Evolutionary conservation across 37 sponge, comb jelly and placozoan species (phyloP).

Genomic region (Aplysina aerophoba): DNA sequence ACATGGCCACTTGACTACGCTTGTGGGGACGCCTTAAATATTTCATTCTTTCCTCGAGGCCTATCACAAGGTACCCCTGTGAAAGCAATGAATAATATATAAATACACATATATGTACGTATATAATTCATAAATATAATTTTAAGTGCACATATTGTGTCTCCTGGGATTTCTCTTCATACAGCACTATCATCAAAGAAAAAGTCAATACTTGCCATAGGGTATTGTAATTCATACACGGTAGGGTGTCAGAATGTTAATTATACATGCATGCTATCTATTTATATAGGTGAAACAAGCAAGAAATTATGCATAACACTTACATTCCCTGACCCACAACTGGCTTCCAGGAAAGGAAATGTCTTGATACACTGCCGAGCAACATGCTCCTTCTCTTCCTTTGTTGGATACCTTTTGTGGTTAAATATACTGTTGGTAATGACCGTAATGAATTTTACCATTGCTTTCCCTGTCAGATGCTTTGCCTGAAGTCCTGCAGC

Average conservation of each 20-base stretch:
- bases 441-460: slow-evolving; percentile 12
- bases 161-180: too few species aligned
- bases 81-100: background rate
- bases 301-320: background rate
- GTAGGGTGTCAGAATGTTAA: background rate
- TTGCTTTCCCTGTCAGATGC: background rate
- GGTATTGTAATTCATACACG: too few species aligned
- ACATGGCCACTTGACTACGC: background rate
- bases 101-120: too few species aligned
- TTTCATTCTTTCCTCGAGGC: background rate
- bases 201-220: too few species aligned
- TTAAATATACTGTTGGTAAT: background rate
- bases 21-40: background rate
- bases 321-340: background rate
- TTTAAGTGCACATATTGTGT: too few species aligned
- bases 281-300: background rate
- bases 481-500: background rate
- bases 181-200: too few species aligned
- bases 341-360: slow-evolving; percentile 1
- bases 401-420: background rate
- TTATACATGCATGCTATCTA: background rate
- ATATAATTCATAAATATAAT: too few species aligned
- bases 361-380: background rate
- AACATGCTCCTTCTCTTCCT: slow-evolving; percentile 20
- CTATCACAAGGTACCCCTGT: background rate